These are phyloP conservation scores for Oxyruncus cristatus DNA, from an alignment of 2,113 vertebrate species.

Conservation along the genomic window DNA sequence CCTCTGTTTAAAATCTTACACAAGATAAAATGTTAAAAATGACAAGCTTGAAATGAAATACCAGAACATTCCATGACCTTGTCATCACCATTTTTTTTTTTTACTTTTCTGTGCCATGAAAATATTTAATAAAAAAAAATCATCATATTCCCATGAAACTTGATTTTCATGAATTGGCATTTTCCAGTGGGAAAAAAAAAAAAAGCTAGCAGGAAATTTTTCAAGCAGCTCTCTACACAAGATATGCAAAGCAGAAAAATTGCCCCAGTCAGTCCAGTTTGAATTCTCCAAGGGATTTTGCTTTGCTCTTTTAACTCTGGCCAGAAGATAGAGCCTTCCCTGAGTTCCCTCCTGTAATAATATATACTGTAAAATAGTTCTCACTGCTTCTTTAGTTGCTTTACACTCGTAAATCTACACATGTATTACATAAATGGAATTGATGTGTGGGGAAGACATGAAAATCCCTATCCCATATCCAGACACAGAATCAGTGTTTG, in stretches of 20 bases:
- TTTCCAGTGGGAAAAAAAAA: not conserved
- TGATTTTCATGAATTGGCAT: constrained; percentile 9
- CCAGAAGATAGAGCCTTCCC: not conserved
- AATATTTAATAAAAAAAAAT: not conserved
- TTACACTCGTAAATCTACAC: not conserved
- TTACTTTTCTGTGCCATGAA: not conserved
- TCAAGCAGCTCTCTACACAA: not conserved
- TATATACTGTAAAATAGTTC: not conserved
- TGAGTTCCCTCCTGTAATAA: not conserved
- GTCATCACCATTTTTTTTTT: not conserved
- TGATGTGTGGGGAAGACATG: too few species aligned
- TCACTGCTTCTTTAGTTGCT: not conserved
- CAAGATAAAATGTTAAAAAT: constrained; percentile 3
- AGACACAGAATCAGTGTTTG: not conserved
- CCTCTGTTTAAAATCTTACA: not conserved
- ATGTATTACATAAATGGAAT: not conserved
- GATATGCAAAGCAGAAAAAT: not conserved
- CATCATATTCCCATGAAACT: constrained; percentile 2
- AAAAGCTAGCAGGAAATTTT: not conserved
- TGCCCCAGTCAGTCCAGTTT: not conserved
- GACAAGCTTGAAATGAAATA: constrained; percentile 2
- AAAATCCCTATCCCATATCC: not conserved
- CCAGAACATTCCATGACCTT: constrained; percentile 12
- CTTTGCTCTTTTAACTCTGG: not conserved
- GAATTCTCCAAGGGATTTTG: not conserved